A percentile compares a stretch with the other conserved stretches of the same genome.
Conservation (phyloP, 2,113 vertebrate species). For the Dolichallabes microphthalmus region DNA sequence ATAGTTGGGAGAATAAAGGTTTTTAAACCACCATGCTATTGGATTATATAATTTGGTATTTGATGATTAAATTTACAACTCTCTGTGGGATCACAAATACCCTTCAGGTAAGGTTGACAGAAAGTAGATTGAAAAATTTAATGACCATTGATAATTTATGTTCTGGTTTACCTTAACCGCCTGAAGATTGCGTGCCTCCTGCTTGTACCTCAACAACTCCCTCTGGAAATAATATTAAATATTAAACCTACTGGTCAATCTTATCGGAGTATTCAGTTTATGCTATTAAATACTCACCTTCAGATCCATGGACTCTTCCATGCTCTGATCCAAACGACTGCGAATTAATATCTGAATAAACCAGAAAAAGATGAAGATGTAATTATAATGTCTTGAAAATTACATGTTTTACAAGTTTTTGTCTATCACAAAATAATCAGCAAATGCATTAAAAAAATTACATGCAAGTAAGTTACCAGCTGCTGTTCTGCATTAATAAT, state of each 20-base stretch:
- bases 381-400: neutral
- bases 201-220: conserved; percentile 90
- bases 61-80: neutral
- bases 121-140: neutral
- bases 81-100: neutral
- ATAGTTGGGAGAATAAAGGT: neutral
- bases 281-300: conserved; percentile 75
- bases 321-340: conserved; percentile 91
- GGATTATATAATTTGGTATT: neutral
- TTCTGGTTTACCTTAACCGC: conserved; percentile 87
- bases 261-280: neutral
- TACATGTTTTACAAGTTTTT: neutral
- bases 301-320: conserved; percentile 89
- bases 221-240: conserved; percentile 72
- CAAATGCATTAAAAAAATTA: neutral
- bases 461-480: conserved; percentile 77
- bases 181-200: conserved; percentile 91
- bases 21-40: neutral
- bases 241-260: neutral
- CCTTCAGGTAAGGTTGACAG: neutral
- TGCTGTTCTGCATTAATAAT: conserved; percentile 85
- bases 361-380: conserved; percentile 38
- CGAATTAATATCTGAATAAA: conserved; percentile 85
- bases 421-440: neutral
- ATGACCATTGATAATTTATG: too few relatives aligned